Base-by-base conservation (phyloP, 2,113 vertebrate genomes). In the Gobius niger region DNA sequence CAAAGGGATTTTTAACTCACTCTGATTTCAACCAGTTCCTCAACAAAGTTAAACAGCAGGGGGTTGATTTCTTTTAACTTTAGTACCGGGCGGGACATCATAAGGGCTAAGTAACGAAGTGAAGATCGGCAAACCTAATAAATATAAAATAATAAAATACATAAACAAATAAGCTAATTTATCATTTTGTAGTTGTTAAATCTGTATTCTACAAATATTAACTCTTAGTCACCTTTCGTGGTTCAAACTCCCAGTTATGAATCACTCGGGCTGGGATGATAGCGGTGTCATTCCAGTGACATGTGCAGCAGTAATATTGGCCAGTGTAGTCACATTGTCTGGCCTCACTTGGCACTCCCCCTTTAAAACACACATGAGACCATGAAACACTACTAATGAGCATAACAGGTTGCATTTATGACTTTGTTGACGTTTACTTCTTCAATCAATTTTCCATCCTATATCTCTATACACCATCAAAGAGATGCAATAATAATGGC, bases 211-310 rank as follows among this genome's bases (percentile, higher is more conserved):
- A 59, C 14, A 41, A 42, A 60, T 34, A 60, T 34, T 13, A 1
- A 60, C 7, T 40, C 40, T 44, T n/a, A 4, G 12, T 24, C 88
- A 98, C 98, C 95, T 98, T 98, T 70, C 93, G 93, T 0, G 95
- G 91, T 78, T 98, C 96, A 1, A 98, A 98, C 87, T 99, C 98
- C 98, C 98, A 99, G 93, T 99, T 99, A 92, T 99, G 97, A 73
- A 99, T 97, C 72, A 96, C 96, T 0, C 96, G 93, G 5, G 98
- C 96, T 0, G 98, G 97, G 73, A 99, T 88, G 51, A 97, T 82
- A 0, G 95, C 95, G 2, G 94, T 90, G 90, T 99, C 96, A 0
- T 98, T 99, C 98, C 98, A 99, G 91, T 99, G 97, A 83, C 98
- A 99, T 75, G 92, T 96, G 89, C 92, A 95, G 89, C 98, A 99